Conservation (phyloP, 1,140 invertebrate species). For the Oedothorax gibbosus region DNA sequence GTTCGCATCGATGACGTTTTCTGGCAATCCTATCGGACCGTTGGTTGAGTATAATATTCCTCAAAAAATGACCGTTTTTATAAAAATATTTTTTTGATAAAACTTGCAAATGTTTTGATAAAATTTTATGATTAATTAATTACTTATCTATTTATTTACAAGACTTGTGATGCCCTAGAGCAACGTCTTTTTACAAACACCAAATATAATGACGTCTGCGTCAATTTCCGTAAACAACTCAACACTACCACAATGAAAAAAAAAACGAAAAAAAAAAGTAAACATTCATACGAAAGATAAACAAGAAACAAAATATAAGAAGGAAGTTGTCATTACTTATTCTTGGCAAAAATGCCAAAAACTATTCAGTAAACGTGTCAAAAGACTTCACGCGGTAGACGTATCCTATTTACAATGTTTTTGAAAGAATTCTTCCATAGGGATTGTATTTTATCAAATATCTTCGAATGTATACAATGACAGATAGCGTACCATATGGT, state of each 20-base stretch:
- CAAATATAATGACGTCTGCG: no score
- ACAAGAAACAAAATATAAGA: neutral
- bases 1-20: no score
- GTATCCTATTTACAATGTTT: neutral
- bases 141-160: no score
- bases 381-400: neutral
- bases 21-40: no score
- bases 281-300: conserved; percentile 13
- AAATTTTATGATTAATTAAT: no score
- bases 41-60: no score
- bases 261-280: conserved; percentile 1
- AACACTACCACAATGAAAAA: neutral
- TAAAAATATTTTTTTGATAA: no score
- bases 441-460: conserved; percentile 2
- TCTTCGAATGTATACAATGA: neutral
- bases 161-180: no score
- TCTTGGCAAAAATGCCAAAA: neutral
- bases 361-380: neutral
- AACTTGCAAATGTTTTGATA: no score
- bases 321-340: conserved; percentile 20
- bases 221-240: neutral
- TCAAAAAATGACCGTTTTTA: no score
- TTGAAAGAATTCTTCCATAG: neutral
- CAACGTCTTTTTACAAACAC: no score
- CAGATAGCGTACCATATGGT: conserved; percentile 11